Conservation (phyloP, 2,888 invertebrate genomes). For the Ophion ventricosus region DNA sequence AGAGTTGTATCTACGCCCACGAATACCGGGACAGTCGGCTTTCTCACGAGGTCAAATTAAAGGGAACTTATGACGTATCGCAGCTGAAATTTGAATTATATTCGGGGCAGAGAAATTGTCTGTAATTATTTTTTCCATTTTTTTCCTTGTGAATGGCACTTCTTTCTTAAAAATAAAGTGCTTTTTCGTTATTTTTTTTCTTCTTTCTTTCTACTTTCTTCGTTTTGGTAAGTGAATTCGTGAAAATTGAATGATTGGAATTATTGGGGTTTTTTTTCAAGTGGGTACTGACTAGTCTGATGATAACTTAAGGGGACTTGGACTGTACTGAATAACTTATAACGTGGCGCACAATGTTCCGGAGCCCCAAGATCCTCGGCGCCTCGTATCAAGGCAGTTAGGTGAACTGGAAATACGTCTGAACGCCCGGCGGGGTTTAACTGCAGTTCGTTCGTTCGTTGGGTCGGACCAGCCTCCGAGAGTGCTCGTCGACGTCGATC, state of each 20-base stretch:
- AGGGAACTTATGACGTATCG: not conserved
- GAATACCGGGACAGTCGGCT: not conserved
- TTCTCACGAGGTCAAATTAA: not conserved
- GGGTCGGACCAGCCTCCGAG: constrained; percentile 59
- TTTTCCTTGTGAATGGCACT: not conserved
- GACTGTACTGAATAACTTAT: not conserved
- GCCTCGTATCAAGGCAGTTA: constrained; percentile 37
- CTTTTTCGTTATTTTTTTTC: not conserved
- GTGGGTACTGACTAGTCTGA: not conserved
- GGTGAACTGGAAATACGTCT: constrained; percentile 56
- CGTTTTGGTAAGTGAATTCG: too few species aligned
- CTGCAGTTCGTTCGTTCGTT: constrained; percentile 59
- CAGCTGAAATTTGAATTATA: not conserved
- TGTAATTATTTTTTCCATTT: too few species aligned
- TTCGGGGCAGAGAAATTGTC: too few species aligned
- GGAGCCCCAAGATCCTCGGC: not conserved
- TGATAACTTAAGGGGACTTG: not conserved
- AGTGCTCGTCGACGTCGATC: constrained; percentile 69
- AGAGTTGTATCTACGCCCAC: not conserved
- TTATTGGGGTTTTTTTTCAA: too few species aligned
- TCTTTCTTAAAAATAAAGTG: not conserved
- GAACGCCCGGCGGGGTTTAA: constrained; percentile 66
- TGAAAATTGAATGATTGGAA: too few species aligned
- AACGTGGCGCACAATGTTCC: not conserved
- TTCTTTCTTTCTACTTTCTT: not conserved